Base-by-base conservation (phyloP, 2,888 invertebrate species). In the Argyresthia albistria region DNA sequence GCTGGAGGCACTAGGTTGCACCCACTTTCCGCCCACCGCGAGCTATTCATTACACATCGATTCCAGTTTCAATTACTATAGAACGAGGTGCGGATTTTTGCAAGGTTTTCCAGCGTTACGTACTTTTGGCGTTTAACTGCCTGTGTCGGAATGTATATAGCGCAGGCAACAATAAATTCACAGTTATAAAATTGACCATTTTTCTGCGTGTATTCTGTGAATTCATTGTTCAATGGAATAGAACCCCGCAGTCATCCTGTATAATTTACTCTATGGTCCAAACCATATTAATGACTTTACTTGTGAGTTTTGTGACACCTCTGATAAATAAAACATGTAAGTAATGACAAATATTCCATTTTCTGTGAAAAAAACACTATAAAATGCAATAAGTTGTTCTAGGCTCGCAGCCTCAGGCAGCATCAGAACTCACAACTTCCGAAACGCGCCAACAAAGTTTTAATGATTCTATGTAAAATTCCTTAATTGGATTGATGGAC, bases 401-500 rank as follows among this genome's bases (percentile, higher is more conserved):
- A 25, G 25, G 25, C 25, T 25, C 10, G 45, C 16, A 45, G n/a
- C 16, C n/a, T 25, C 10, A 16, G 25, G 25, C 46, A 11, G 25
- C n/a, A n/a, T 10, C 25, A 11, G 7, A 15, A 11, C n/a, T 50
- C 11, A 9, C 16, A 51, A 15, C 51, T 43, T 35, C 14, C 6
- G 12, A 15, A 53, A 49, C 42, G 35, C 46, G 63, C 63, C 68
- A 69, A 76, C 59, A 65, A 76, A 77, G 69, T 78, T 79, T 74
- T 75, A 78, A 76, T 73, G 66, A 67, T 58, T 55, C 58, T 66
- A 67, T 73, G 69, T 71, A 68, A 75, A 76, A 76, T 74, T 70
- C 58, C 68, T 62, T 69, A 73, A 74, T 74, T 78, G 70, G 67
- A 72, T 71, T 73, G 70, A 76, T 69, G 70, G 72, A 70, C 67